Conservation (phyloP, 2,113 vertebrate genomes). For the Corythaeola cristata region DNA sequence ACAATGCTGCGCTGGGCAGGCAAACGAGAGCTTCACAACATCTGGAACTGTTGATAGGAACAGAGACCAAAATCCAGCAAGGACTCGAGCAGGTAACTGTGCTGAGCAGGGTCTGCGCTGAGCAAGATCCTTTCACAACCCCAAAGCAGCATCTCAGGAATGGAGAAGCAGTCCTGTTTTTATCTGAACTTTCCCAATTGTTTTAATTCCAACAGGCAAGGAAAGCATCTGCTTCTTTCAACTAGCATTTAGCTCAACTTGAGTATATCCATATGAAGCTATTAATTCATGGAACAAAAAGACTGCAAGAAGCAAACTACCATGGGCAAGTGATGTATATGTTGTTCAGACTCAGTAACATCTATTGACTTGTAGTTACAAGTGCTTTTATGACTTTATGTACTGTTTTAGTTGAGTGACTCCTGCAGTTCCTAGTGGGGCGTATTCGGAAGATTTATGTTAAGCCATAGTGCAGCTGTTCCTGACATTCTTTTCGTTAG, state of each 20-base stretch:
- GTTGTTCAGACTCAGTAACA: neutral
- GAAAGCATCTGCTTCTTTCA: neutral
- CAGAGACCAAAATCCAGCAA: neutral
- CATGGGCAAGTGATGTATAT: neutral
- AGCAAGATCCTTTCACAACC: neutral
- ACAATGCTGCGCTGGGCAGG: neutral
- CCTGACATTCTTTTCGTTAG: neutral
- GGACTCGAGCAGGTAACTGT: neutral
- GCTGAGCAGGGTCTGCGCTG: neutral
- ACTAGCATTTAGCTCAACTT: neutral
- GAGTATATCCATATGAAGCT: neutral
- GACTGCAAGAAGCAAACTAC: neutral
- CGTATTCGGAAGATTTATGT: neutral
- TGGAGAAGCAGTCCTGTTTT: neutral
- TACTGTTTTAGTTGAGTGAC: neutral
- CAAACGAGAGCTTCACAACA: rapidly evolving
- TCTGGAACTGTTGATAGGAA: neutral
- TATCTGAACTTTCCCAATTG: neutral
- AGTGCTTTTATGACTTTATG: neutral
- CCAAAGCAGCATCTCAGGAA: neutral
- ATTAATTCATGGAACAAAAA: neutral
- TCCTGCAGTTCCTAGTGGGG: neutral
- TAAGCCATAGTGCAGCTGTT: neutral
- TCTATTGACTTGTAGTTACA: neutral
- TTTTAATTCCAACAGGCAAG: neutral